A percentile compares a stretch with the other conserved stretches of the same genome.
Conservation (phyloP, 92 coral and sea anemone species). For the Palythoa grandiflora region DNA sequence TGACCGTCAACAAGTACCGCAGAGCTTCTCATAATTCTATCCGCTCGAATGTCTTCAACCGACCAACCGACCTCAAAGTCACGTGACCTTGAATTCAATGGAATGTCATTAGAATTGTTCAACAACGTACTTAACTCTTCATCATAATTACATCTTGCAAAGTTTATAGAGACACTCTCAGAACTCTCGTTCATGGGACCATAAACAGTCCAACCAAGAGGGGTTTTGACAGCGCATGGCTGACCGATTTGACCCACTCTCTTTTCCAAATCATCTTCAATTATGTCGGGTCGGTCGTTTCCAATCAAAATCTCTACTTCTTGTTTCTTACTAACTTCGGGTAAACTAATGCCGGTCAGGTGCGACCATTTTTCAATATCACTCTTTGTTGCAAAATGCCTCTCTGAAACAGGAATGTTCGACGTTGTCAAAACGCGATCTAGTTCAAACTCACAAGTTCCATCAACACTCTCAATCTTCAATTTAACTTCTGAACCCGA, state of each 20-base stretch:
- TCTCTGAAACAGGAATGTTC: slow-evolving; percentile 62
- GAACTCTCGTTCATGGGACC: slow-evolving; percentile 65
- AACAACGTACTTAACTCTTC: slow-evolving; percentile 60
- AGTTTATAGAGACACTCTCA: slow-evolving; percentile 38
- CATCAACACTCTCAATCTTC: slow-evolving; percentile 59
- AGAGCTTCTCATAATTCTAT: slow-evolving; percentile 18
- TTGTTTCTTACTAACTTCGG: slow-evolving; percentile 38
- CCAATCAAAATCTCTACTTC: slow-evolving; percentile 56
- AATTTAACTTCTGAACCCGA: slow-evolving; percentile 50
- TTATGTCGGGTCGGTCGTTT: slow-evolving; percentile 60
- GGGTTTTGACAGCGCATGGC: slow-evolving; percentile 68
- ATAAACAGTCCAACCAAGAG: slow-evolving; percentile 72
- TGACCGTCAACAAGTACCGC: slow-evolving; percentile 9
- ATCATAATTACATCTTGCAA: slow-evolving; percentile 44
- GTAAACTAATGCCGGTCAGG: slow-evolving; percentile 50
- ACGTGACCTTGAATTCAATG: slow-evolving; percentile 37
- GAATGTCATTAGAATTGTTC: slow-evolving; percentile 65
- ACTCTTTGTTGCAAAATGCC: slow-evolving; percentile 56
- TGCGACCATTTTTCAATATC: slow-evolving; percentile 62
- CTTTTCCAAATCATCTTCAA: slow-evolving; percentile 49
- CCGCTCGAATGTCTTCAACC: slow-evolving; percentile 31
- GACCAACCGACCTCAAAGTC: slow-evolving; percentile 11
- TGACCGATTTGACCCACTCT: slow-evolving; percentile 59
- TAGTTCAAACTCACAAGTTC: slow-evolving; percentile 56
- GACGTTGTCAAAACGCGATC: slow-evolving; percentile 64